Evolutionary conservation across 2,113 vertebrate species (phyloP).

Genomic region (Sebastes schlegelii): DNA sequence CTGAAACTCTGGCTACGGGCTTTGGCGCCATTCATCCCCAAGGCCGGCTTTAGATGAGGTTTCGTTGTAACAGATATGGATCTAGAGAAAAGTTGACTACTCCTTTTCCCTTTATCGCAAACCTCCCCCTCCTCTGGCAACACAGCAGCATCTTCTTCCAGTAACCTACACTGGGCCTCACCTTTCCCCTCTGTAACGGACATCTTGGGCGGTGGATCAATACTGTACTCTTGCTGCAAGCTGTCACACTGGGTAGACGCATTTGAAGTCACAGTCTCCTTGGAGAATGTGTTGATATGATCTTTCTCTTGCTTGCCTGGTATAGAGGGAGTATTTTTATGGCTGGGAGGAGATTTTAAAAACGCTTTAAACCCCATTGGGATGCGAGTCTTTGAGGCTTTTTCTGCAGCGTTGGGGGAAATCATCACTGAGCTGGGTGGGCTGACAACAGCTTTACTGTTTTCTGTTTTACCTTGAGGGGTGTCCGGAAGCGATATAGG

Average conservation of each 20-base stretch:
- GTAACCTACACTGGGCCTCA: constrained; percentile 62
- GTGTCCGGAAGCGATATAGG: constrained; percentile 71
- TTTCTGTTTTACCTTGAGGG: constrained; percentile 68
- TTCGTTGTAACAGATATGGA: constrained; percentile 89
- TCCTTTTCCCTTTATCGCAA: constrained; percentile 79
- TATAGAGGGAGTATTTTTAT: constrained; percentile 85
- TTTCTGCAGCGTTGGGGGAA: constrained; percentile 81
- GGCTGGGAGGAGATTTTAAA: constrained; percentile 88
- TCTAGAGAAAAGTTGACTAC: constrained; percentile 85
- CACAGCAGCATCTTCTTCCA: constrained; percentile 57
- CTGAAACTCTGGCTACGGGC: constrained; percentile 95
- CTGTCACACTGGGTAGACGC: constrained; percentile 65
- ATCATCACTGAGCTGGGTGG: constrained; percentile 62
- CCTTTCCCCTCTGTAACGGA: constrained; percentile 65
- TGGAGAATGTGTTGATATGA: constrained; percentile 90
- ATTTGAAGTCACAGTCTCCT: constrained; percentile 78
- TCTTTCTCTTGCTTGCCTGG: constrained; percentile 94
- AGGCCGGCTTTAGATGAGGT: constrained; percentile 89
- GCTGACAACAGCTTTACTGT: constrained; percentile 71
- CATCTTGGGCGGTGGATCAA: constrained; percentile 59
- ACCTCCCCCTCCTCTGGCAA: constrained; percentile 53
- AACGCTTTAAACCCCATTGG: constrained; percentile 89
- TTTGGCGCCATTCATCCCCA: constrained; percentile 95
- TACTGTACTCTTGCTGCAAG: constrained; percentile 24
- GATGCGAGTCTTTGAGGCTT: constrained; percentile 86